Base-by-base conservation (phyloP, 2,113 vertebrate genomes). In the Ceratotherium simum region DNA sequence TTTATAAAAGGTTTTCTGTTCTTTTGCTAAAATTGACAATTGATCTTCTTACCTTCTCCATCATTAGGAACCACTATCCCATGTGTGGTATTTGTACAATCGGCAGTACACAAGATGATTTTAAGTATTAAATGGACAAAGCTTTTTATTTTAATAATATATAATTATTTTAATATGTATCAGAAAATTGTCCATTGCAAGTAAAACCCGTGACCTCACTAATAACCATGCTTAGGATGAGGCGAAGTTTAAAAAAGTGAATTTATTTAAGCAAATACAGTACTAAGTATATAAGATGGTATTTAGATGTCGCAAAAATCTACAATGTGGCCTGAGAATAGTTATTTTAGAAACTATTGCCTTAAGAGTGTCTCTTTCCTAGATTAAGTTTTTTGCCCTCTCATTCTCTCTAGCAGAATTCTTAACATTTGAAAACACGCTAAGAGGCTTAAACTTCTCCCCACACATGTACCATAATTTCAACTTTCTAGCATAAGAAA, bases 191-290 rank as follows among this genome's bases (percentile, higher is more conserved):
- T 42, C 90, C 58, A 25, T 73, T 94, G 3, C 29, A 83, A 87
- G 92, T 79, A 96, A 96, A 95, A 76, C 17, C 78, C 10, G 69
- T 60, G n/a, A 86, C 11, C 21, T 96, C 64, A 95, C 17, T 80
- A 97, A 60, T 80, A 93, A 58, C 76, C 27, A 90, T 84, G 54
- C 48, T 56, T 67, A 73, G 25, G 4, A 92, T 62, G 69, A 96
- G 42, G 23, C 5, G 6, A 95, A 39, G 21, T 84, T 92, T 33
- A 16, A 73, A 95, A 89, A 90, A 48, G 36, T 87, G 36, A 90
- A 79, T 48, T 0, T 25, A 73, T 39, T 82, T 42, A 67, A 73
- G 42, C 82, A 96, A 95, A 79, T 21, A 58, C 9, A 60, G 11
- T 60, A 70, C 33, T 67, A 97, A 72, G 18, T 67, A 73, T 64